These are phyloP conservation scores for Empidonax alnorum DNA, from an alignment of 2,113 vertebrate species.

Conservation along the genomic window DNA sequence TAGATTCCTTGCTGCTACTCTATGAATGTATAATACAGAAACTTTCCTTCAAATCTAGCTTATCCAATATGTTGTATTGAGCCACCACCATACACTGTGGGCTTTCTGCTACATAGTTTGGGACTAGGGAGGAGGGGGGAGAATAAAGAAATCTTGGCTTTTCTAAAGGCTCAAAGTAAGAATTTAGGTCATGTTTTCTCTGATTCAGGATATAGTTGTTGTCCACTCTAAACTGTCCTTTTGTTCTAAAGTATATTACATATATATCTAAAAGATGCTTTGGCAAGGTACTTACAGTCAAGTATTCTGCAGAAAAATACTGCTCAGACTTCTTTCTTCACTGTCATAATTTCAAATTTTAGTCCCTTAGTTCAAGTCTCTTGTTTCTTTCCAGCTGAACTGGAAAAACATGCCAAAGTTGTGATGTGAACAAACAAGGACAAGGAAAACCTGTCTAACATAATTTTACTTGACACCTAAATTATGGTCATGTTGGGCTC, in stretches of 20 bases:
- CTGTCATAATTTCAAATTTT: background rate
- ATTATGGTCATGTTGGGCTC: background rate
- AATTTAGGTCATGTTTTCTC: background rate
- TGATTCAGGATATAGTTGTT: background rate
- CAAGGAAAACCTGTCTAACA: background rate
- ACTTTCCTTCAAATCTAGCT: background rate
- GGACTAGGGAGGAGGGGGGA: background rate
- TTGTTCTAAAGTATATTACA: background rate
- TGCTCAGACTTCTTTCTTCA: background rate
- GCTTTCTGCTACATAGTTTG: background rate
- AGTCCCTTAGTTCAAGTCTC: background rate
- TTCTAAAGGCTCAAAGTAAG: background rate
- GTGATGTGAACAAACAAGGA: slow-evolving; percentile 24
- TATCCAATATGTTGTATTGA: background rate
- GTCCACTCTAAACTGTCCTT: background rate
- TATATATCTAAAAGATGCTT: background rate
- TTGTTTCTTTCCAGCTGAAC: background rate
- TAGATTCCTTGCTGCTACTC: background rate
- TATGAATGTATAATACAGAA: background rate
- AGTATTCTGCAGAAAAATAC: background rate
- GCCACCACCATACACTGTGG: background rate
- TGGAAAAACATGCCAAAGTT: background rate
- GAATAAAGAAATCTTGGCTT: background rate
- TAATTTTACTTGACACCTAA: slow-evolving; percentile 41
- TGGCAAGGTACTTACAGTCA: background rate